These are phyloP conservation scores for Netta rufina DNA, from an alignment of 2,797 vertebrate species.

Conservation along the genomic window DNA sequence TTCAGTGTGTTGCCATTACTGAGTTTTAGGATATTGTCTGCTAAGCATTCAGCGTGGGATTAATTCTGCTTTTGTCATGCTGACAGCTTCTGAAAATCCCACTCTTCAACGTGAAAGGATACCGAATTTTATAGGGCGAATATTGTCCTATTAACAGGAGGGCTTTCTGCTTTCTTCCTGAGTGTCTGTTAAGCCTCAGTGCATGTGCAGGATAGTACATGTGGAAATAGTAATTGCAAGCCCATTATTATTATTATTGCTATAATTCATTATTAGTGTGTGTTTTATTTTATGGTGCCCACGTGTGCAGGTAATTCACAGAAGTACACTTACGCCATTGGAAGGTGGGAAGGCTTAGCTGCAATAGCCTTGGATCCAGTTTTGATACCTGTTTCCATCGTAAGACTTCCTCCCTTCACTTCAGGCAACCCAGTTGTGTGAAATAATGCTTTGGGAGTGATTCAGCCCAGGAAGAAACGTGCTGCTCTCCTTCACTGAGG, in stretches of 20 bases:
- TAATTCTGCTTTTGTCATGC: not conserved
- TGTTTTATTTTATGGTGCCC: slow-evolving; percentile 67
- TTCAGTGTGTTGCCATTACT: not conserved
- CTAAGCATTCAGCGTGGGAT: not conserved
- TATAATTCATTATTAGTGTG: slow-evolving; percentile 60
- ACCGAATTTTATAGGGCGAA: not conserved
- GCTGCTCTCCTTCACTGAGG: accelerated
- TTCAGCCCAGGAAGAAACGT: not conserved
- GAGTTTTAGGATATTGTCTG: not conserved
- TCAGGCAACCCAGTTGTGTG: not conserved
- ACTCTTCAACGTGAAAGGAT: not conserved
- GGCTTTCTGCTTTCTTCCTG: not conserved
- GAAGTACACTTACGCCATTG: not conserved
- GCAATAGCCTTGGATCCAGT: not conserved
- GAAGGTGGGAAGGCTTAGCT: not conserved
- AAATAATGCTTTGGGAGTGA: not conserved
- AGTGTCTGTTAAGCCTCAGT: not conserved
- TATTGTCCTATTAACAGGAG: not conserved
- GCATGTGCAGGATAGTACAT: slow-evolving; percentile 51
- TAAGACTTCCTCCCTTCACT: not conserved
- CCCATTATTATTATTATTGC: slow-evolving; percentile 65
- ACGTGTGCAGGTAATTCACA: slow-evolving; percentile 50
- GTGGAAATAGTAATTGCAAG: slow-evolving; percentile 66
- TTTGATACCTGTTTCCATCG: not conserved
- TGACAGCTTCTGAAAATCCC: not conserved